Evolutionary conservation across 2,888 invertebrate species (phyloP), one percentile per base, ranked within the genome.

Genomic region (Cerastoderma edule): DNA sequence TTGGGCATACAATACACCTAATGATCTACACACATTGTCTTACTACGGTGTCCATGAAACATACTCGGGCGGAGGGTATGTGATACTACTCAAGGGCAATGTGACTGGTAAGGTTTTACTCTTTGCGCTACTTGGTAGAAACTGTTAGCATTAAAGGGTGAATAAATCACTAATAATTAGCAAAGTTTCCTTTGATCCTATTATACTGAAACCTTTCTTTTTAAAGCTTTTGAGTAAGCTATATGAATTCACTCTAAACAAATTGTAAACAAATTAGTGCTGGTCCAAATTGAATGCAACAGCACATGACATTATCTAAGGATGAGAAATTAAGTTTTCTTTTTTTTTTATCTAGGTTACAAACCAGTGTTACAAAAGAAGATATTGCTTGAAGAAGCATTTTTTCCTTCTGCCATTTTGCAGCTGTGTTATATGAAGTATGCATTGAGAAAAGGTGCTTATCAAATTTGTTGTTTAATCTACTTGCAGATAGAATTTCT

Each of bases 31-130:
- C 30, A 85, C 86, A 1, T 60, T 84, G 19, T 83, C 86, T 16
- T 81, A 76, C 57, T 63, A 60, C 67, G 89, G 86, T 0, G 71
- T 57, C 16, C 71, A 75, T 24, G 85, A 83, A 16, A 83, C 85
- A 8, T 89, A 89, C 72, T 79, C 86, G 24, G 89, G 89, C 8
- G 88, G 87, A 6, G 89, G 89, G 0, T 89, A 84, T 64, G 82
- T 82, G 0, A 22, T 80, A 2, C 81, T 83, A 5, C 24, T 60
- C 22, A 60, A 33, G 16, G 30, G 39, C 22, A 39, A 60, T 60
- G 60, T 39, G 22, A 1, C 16, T 1, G 60, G 60, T 60, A 60
- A 2, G 0, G 16, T n/a, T n/a, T n/a, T n/a, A n/a, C n/a, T n/a
- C n/a, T n/a, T n/a, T n/a, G n/a, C n/a, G n/a, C n/a, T n/a, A n/a